phyloP scores from a whole-genome alignment of 2,888 invertebrate genomes.

The Spatulosminthurus flaviceps region DNA sequence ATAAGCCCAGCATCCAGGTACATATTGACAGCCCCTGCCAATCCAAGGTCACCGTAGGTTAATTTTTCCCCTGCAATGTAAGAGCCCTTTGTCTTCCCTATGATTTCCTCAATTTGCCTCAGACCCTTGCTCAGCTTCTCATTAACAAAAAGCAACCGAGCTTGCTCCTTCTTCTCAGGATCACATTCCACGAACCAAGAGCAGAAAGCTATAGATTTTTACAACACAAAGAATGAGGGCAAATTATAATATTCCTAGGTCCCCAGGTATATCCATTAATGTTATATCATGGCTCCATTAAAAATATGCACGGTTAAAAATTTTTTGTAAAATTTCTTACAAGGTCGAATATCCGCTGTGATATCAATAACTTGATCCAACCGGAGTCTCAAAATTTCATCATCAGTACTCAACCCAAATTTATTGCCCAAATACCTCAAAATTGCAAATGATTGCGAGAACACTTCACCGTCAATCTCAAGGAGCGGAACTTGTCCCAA shows the following conservation, averaged over 20 bases:
- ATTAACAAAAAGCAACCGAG: too few relatives aligned
- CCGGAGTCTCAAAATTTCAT: slow-evolving; percentile 70
- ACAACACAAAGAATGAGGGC: not conserved
- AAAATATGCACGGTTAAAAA: not conserved
- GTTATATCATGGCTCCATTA: not conserved
- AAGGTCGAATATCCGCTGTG: slow-evolving; percentile 62
- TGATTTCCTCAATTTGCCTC: not conserved
- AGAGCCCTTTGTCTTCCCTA: not conserved
- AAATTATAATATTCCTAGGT: not conserved
- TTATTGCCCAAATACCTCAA: slow-evolving; percentile 71
- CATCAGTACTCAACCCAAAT: slow-evolving; percentile 70
- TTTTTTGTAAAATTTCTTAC: slow-evolving; percentile 66
- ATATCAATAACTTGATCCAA: slow-evolving; percentile 71
- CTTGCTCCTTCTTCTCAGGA: not conserved
- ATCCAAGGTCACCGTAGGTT: slow-evolving; percentile 73
- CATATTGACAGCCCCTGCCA: slow-evolving; percentile 68
- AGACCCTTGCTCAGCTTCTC: too few relatives aligned
- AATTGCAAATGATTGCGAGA: slow-evolving; percentile 71
- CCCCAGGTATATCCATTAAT: not conserved
- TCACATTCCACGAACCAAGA: not conserved
- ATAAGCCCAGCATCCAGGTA: slow-evolving; percentile 65
- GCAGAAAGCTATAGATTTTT: not conserved
- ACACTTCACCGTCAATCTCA: slow-evolving; percentile 70
- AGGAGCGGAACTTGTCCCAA: slow-evolving; percentile 68
- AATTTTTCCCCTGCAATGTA: slow-evolving; percentile 71